phyloP scores from a whole-genome alignment of 2,888 invertebrate species.

The Archaeoteleia sp. region DNA sequence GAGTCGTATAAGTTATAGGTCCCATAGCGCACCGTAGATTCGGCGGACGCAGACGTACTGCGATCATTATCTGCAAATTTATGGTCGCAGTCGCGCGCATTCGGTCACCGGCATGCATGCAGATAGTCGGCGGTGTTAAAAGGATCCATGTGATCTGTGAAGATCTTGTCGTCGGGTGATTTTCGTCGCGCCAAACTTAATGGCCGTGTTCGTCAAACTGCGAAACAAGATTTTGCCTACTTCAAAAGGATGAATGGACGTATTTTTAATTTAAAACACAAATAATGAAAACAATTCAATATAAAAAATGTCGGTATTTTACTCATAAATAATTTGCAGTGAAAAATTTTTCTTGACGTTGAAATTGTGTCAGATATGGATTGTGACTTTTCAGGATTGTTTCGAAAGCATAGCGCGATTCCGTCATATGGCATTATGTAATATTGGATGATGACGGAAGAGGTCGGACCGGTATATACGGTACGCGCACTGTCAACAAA shows the following conservation, averaged over 20 bases:
- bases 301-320: neutral
- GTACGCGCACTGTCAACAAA: constrained; percentile 44
- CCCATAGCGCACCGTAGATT: constrained; percentile 73
- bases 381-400: too few relatives aligned
- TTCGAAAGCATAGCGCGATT: constrained; percentile 21
- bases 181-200: constrained; percentile 39
- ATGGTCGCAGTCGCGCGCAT: constrained; percentile 62
- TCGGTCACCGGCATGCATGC: constrained; percentile 53
- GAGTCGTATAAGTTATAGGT: constrained; percentile 71
- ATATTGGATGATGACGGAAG: constrained; percentile 12
- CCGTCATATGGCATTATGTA: constrained; percentile 5
- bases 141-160: constrained; percentile 58
- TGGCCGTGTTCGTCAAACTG: constrained; percentile 34
- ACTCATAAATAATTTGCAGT: too few relatives aligned
- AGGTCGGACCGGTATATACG: constrained; percentile 4
- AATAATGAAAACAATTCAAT: neutral
- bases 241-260: too few relatives aligned
- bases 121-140: constrained; percentile 62
- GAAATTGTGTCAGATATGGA: too few relatives aligned
- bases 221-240: constrained; percentile 24
- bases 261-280: too few relatives aligned
- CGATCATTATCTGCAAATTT: constrained; percentile 74
- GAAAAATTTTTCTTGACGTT: too few relatives aligned
- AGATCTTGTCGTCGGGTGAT: constrained; percentile 42
- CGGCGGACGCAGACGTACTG: constrained; percentile 74